Base-by-base conservation (phyloP, 2,888 invertebrate genomes). In the Tiphia femorata region DNA sequence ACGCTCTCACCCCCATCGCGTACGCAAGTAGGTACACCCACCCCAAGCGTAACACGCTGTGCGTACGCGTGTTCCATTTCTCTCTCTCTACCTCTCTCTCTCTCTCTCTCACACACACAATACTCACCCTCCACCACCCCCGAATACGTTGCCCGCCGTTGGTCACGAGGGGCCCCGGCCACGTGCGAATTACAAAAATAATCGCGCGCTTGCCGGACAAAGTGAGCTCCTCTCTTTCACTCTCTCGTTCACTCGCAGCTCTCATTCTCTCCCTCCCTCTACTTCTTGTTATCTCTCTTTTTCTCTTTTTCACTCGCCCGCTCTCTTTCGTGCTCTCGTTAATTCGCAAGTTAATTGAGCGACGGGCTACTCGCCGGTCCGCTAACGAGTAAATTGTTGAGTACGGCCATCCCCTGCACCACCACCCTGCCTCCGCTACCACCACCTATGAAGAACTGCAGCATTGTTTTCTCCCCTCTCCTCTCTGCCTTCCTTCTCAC, bases 341-440 rank as follows among this genome's bases (percentile, higher is more conserved):
- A 70, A 75, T 75, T 77, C 71, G 66, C 66, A 60, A 71, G 76
- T 78, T 79, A 81, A 81, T 81, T 80, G 81, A 81, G 76, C 75
- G 75, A 73, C 74, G 58, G 74, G 67, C 66, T 64, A 68, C 67
- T 60, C 67, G 72, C 66, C 73, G 72, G 59, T 66, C 71, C 72
- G 72, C 77, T 80, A 80, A 81, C 77, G 79, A 81, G 81, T 77
- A 79, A 79, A 81, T 81, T 72, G 78, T 71, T 75, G 71, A 75
- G 71, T 73, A 74, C 64, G 52, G 62, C 64, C 58, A 49, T 41
- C 52, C 30, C 35, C 53, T 47, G 38, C 46, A 41, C 55, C 62
- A 12, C 38, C 43, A 50, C 44, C 64, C 56, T n/a, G n/a, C n/a
- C n/a, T n/a, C n/a, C n/a, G n/a, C 58, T 60, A 21, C 33, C 48